These are phyloP conservation scores for Minunthozetes semirufus DNA, from an alignment of 2,888 invertebrate species.

Conservation along the genomic window DNA sequence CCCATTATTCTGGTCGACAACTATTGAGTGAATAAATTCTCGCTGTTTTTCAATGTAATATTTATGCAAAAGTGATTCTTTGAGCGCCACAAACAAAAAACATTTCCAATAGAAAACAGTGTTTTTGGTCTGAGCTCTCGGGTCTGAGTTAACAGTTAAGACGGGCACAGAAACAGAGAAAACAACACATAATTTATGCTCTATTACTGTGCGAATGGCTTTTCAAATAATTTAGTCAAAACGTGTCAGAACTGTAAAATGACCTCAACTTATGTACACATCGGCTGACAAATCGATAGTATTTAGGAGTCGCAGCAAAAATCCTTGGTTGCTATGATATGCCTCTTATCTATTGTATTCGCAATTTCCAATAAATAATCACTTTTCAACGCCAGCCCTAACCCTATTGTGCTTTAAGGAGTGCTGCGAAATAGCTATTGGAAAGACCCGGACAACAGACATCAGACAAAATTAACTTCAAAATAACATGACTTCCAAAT, in stretches of 20 bases:
- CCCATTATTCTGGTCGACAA: not conserved
- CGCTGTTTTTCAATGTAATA: not conserved
- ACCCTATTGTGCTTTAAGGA: not conserved
- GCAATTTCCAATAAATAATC: not conserved
- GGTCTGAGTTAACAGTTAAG: too few relatives aligned
- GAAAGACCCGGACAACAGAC: not conserved
- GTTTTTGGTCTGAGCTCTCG: not conserved
- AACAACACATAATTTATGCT: not conserved
- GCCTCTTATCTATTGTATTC: not conserved
- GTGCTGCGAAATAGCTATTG: not conserved
- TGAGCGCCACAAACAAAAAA: not conserved
- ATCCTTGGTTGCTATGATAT: constrained; percentile 6
- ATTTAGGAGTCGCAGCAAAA: not conserved
- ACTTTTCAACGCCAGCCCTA: not conserved
- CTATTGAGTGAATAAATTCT: not conserved
- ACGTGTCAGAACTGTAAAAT: not conserved
- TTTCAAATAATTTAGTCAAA: not conserved
- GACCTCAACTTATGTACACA: not conserved
- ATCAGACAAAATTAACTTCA: too few relatives aligned
- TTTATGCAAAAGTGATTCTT: not conserved
- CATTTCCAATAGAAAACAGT: not conserved
- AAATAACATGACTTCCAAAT: too few relatives aligned
- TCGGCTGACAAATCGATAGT: not conserved
- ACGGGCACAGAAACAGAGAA: not conserved
- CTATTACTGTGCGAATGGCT: not conserved